Evolutionary conservation across 2,888 invertebrate genomes (phyloP).

Genomic region (Troilus luridus): DNA sequence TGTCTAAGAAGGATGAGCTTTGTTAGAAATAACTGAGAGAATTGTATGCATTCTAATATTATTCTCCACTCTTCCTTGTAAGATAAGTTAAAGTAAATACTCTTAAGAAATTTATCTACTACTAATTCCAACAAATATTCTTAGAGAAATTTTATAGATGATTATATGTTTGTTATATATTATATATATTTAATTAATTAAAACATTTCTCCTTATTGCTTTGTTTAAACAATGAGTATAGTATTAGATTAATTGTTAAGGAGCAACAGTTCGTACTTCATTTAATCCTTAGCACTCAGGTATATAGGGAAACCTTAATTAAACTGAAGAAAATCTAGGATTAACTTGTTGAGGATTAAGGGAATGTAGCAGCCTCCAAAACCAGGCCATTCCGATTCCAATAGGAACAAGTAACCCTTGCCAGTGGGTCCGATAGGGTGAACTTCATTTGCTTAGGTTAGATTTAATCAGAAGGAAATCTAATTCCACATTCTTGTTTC

Average conservation of each 20-base stretch:
- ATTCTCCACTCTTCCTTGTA: no score
- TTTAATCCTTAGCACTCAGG: neutral
- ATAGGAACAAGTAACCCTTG: slow-evolving; percentile 25
- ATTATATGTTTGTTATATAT: no score
- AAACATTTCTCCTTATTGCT: no score
- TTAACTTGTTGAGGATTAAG: slow-evolving; percentile 13
- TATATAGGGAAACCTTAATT: slow-evolving; percentile 37
- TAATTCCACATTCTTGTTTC: neutral
- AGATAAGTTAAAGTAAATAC: no score
- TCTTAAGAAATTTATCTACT: no score
- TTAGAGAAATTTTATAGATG: no score
- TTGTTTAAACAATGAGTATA: neutral
- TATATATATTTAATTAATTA: no score
- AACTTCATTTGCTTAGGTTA: slow-evolving; percentile 29
- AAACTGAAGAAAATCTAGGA: slow-evolving; percentile 34
- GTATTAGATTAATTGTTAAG: neutral
- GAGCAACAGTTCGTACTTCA: neutral
- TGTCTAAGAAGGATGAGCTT: no score
- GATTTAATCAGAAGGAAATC: neutral
- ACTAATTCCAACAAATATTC: no score
- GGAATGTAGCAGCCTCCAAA: neutral
- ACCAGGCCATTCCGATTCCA: slow-evolving; percentile 18
- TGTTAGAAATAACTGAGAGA: no score
- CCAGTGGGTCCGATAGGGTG: neutral
- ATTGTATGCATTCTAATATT: no score